A percentile compares a stretch with the other conserved stretches of the same genome.
These are phyloP conservation scores for Drosophila histrio DNA, from an alignment of 2,888 invertebrate genomes.

Conservation along the genomic window DNA sequence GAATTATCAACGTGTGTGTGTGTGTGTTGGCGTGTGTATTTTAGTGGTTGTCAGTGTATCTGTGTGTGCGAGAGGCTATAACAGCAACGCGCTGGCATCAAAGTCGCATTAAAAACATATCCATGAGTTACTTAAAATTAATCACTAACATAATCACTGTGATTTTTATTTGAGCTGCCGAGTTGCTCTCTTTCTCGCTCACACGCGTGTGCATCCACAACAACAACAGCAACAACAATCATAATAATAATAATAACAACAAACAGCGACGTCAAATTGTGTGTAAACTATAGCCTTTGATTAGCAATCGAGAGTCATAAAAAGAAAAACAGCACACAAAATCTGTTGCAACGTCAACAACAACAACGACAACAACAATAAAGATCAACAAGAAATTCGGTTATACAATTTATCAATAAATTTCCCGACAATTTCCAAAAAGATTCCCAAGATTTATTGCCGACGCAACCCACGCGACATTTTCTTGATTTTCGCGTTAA, in stretches of 20 bases:
- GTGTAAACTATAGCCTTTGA: constrained; percentile 59
- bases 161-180: constrained; percentile 71
- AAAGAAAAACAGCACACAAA: constrained; percentile 20
- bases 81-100: constrained; percentile 63
- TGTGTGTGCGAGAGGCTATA: constrained; percentile 25
- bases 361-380: constrained; percentile 40
- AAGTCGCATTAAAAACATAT: constrained; percentile 78
- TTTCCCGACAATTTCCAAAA: constrained; percentile 34
- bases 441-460: constrained; percentile 56
- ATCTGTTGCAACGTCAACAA: constrained; percentile 49
- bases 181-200: constrained; percentile 22
- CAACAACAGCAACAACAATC: constrained; percentile 26
- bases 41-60: constrained; percentile 18
- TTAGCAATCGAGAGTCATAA: constrained; percentile 46
- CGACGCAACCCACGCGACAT: constrained; percentile 69
- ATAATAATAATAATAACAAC: constrained; percentile 17
- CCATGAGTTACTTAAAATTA: constrained; percentile 80
- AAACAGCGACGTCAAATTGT: constrained; percentile 37
- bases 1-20: constrained; percentile 22
- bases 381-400: constrained; percentile 29
- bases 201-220: constrained; percentile 64
- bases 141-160: constrained; percentile 80
- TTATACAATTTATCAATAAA: constrained; percentile 38
- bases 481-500: constrained; percentile 40
- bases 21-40: constrained; percentile 23